Conservation (phyloP, 2,113 vertebrate species). For the Sigmodon hispidus region DNA sequence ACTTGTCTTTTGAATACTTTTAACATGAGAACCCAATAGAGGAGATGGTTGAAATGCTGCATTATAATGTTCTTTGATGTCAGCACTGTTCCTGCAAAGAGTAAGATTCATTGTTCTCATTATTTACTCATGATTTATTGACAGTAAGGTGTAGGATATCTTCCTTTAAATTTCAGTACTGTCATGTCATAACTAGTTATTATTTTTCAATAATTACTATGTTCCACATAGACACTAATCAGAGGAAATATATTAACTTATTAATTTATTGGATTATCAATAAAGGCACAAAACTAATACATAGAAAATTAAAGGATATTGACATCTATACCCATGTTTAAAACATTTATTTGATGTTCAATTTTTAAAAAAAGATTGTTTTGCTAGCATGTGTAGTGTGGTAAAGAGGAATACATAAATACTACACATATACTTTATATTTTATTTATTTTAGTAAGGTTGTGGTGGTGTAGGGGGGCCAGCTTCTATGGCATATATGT, state of each 20-base stretch:
- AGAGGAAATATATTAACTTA: not conserved
- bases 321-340: not conserved
- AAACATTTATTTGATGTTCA: not conserved
- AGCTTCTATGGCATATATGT: too few species aligned
- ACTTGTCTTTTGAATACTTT: not conserved
- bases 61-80: not conserved
- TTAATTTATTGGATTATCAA: not conserved
- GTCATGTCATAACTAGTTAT: not conserved
- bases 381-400: not conserved
- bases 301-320: not conserved
- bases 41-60: not conserved
- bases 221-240: not conserved
- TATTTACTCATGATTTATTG: not conserved
- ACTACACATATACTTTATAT: not conserved
- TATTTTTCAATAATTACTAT: conserved; percentile 21
- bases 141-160: not conserved
- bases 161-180: not conserved
- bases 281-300: too few species aligned
- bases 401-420: not conserved
- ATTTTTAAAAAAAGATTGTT: not conserved
- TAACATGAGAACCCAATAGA: not conserved
- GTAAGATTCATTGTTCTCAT: not conserved
- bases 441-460: not conserved
- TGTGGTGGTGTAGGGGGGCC: not conserved
- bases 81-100: not conserved